Percentiles rank a stretch among this genome's conserved stretches.
These are phyloP conservation scores for Phengaris arion DNA, from an alignment of 2,888 invertebrate species.

Conservation along the genomic window DNA sequence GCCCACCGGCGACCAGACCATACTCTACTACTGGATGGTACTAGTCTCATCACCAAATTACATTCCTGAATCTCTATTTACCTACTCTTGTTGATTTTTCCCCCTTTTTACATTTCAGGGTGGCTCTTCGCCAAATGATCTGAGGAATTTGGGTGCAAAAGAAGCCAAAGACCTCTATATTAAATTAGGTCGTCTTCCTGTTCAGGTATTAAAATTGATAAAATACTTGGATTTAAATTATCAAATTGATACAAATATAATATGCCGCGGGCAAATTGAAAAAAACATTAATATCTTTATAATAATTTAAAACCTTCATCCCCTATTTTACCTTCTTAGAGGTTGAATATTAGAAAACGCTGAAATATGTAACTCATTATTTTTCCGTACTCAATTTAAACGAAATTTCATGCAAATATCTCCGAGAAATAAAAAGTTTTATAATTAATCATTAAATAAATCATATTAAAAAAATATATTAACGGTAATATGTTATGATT, in stretches of 20 bases:
- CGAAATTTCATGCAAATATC: too few species aligned
- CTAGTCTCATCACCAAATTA: constrained; percentile 38
- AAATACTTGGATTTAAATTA: too few species aligned
- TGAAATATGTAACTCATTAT: too few species aligned
- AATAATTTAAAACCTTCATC: too few species aligned
- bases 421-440: too few species aligned
- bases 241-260: too few species aligned
- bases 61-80: not conserved
- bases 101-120: constrained; percentile 78
- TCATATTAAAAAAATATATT: not conserved
- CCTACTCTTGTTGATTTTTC: not conserved
- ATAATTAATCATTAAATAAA: too few species aligned
- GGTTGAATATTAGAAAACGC: too few species aligned
- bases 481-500: not conserved
- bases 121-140: constrained; percentile 85
- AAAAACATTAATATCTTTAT: too few species aligned
- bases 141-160: constrained; percentile 84
- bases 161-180: constrained; percentile 79
- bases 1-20: constrained; percentile 80
- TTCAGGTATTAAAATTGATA: constrained; percentile 55
- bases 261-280: too few species aligned
- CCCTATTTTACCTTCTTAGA: too few species aligned
- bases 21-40: constrained; percentile 90
- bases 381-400: too few species aligned
- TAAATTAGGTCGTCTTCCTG: constrained; percentile 72